A percentile compares a stretch with the other conserved stretches of the same genome.
Conservation (phyloP, 2,113 vertebrate species). For the Tachysurus vachellii region DNA sequence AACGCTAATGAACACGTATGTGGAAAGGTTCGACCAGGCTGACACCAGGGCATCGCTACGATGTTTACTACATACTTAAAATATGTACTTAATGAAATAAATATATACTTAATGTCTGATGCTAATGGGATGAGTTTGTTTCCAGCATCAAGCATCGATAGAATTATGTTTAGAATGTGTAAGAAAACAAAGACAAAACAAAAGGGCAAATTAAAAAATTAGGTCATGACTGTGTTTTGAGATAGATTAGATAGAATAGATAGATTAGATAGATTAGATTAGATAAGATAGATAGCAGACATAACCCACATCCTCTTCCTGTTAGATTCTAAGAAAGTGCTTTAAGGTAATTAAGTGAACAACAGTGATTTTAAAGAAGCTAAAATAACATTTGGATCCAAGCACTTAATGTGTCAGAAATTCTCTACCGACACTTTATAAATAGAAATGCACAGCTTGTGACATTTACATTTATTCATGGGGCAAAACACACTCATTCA, state of each 20-base stretch:
- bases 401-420: neutral
- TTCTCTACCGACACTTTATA: neutral
- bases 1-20: constrained; percentile 14
- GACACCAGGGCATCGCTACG: neutral
- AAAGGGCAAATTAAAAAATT: too few relatives aligned
- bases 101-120: too few relatives aligned
- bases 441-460: neutral
- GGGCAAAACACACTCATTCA: neutral
- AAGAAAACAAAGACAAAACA: too few relatives aligned
- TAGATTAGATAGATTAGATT: too few relatives aligned
- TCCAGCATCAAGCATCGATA: too few relatives aligned
- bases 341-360: neutral
- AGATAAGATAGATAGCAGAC: neutral
- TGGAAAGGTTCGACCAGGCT: neutral
- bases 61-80: neutral
- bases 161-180: too few relatives aligned
- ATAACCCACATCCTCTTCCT: neutral
- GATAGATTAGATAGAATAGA: too few relatives aligned
- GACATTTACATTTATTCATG: constrained; percentile 18
- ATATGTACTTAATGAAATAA: neutral
- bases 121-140: neutral
- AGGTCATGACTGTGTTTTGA: too few relatives aligned
- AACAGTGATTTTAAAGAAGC: neutral
- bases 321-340: neutral
- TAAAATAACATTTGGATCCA: neutral